These are phyloP conservation scores for Acrocephalus arundinaceus DNA, from an alignment of 2,113 vertebrate genomes.

Conservation along the genomic window DNA sequence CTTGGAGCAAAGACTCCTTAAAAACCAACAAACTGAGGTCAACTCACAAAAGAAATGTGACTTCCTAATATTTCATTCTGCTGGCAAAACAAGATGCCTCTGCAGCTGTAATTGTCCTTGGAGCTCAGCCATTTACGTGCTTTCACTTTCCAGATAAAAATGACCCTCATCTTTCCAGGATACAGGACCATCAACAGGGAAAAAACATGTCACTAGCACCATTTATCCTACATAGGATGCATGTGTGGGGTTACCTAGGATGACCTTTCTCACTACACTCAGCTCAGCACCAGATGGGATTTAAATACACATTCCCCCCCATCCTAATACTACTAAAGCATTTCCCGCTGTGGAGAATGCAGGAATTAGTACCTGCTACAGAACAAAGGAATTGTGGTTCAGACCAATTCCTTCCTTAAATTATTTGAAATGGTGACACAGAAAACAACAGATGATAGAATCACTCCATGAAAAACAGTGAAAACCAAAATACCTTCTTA, in stretches of 20 bases:
- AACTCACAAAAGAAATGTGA: not conserved
- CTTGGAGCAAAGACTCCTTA: not conserved
- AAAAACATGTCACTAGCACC: not conserved
- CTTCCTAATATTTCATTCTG: not conserved
- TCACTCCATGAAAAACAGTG: not conserved
- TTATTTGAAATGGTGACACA: not conserved
- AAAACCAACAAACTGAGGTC: not conserved
- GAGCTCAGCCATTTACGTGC: not conserved
- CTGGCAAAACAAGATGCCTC: not conserved
- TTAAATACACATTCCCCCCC: not conserved
- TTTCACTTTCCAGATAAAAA: not conserved
- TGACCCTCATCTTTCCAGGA: not conserved
- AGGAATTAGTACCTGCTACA: constrained; percentile 8
- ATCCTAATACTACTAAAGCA: constrained; percentile 23
- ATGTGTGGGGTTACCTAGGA: not conserved
- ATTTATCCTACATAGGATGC: not conserved
- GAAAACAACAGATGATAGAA: not conserved
- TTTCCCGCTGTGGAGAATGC: not conserved
- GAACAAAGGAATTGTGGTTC: not conserved
- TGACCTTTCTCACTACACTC: not conserved
- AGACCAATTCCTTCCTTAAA: constrained; percentile 12
- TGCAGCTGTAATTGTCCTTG: not conserved
- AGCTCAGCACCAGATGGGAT: constrained; percentile 18
- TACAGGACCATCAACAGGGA: not conserved
- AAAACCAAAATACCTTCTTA: not conserved